Base-by-base conservation (phyloP, 2,113 vertebrate species). In the Bombycilla garrulus region DNA sequence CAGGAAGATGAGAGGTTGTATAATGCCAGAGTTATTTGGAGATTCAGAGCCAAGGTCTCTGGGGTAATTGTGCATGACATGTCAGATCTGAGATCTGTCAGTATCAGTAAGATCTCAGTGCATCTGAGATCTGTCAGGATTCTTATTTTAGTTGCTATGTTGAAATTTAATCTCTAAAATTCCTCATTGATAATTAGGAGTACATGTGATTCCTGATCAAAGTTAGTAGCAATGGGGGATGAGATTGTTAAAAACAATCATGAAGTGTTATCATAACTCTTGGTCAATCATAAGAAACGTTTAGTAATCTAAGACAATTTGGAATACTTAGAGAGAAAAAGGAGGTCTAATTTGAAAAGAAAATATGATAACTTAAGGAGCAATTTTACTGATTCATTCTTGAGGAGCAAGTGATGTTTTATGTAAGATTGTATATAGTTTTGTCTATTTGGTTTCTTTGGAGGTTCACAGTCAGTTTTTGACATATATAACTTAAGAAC, bases 1-100 rank as follows among this genome's bases (percentile, higher is more conserved):
- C 9, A 58, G 21, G 18, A 60, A 85, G 36, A 45, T 2, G 4
- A 53, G 54, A 44, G 13, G 23, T 44, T 48, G 11, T 40, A 17
- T 33, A 79, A 22, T 45, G 14, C 15, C 26, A 54, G 29, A 80
- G 20, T 40, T 83, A 33, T 45, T 71, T 69, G 66, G 53, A 74
- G 40, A 71, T 56, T 76, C 29, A 15, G 26, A 67, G n/a, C 15
- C 18, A 38, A 72, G 24, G 29, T 80, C 72, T 42, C 45, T 54
- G 19, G 44, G 9, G 53, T 74, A 72, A 62, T 12, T 83, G 57
- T 45, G 24, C 6, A 8, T 80, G 61, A 47, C 54, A 21, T 79
- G 79, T 94, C 76, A 69, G 38, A 79, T 56, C 70, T 82, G 87
- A 88, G 56, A 36, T 51, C 47, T 53, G 22, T 64, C 47, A 79